These are phyloP conservation scores for Procambarus virginalis DNA, from an alignment of 1,140 invertebrate species.

Conservation along the genomic window DNA sequence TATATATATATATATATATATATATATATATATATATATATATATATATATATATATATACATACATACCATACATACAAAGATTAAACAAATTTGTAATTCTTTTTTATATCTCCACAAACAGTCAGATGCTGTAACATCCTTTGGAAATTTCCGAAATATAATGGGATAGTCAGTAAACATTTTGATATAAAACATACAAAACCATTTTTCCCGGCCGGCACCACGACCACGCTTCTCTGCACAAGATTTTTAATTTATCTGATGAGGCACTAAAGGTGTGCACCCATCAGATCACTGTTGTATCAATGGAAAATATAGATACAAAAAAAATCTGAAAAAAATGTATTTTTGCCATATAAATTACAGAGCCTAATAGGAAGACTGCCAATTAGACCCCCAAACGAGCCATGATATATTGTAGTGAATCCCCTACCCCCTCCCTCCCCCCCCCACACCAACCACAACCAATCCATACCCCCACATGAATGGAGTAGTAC, in stretches of 20 bases:
- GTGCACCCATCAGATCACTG: not conserved
- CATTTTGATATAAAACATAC: not conserved
- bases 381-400: conserved; percentile 23
- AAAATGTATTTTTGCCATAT: not conserved
- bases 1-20: too few species aligned
- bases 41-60: too few species aligned
- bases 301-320: not conserved
- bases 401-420: conserved; percentile 43
- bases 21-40: too few species aligned
- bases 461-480: too few species aligned
- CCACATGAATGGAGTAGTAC: not conserved
- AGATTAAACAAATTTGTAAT: too few species aligned
- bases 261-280: not conserved
- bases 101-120: too few species aligned
- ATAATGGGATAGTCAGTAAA: not conserved
- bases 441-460: not conserved
- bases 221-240: not conserved
- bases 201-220: not conserved
- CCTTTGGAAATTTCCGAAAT: not conserved
- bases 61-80: too few species aligned
- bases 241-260: not conserved
- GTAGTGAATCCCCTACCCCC: not conserved
- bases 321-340: not conserved
- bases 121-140: too few species aligned
- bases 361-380: conserved; percentile 27